Percentiles rank a stretch among this genome's conserved stretches.
Conservation (phyloP, 2,113 vertebrate species). For the Salvelinus alpinus region DNA sequence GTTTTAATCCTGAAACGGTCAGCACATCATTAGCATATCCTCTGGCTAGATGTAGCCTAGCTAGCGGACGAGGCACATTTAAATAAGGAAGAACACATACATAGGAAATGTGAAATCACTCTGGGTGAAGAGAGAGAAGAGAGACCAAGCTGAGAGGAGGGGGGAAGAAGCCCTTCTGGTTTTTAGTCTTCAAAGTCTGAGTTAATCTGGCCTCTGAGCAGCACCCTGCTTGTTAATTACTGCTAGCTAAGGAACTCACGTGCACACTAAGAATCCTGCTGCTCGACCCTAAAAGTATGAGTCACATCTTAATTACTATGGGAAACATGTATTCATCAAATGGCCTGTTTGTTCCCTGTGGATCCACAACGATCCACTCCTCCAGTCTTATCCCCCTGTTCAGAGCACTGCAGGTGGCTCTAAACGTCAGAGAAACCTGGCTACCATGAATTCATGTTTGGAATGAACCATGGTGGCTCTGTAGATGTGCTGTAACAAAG, state of each 20-base stretch:
- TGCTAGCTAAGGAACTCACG: background rate
- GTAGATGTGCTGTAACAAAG: background rate
- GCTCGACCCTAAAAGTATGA: too few species aligned
- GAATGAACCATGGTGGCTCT: slow-evolving; percentile 1
- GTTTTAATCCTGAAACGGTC: background rate
- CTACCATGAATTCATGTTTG: slow-evolving; percentile 4
- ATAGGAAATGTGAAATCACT: too few species aligned
- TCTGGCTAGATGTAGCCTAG: slow-evolving; percentile 3
- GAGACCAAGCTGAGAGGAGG: background rate
- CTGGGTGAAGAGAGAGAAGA: too few species aligned
- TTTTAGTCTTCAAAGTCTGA: background rate
- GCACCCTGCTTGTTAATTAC: background rate
- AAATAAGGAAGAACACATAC: too few species aligned
- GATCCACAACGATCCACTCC: background rate
- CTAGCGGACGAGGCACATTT: too few species aligned
- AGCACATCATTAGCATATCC: background rate
- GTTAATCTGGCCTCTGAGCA: background rate
- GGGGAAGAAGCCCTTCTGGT: background rate
- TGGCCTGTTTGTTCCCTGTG: background rate
- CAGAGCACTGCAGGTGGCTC: slow-evolving; percentile 1
- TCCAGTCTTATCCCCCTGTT: slow-evolving; percentile 2
- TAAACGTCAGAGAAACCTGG: background rate
- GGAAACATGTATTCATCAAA: too few species aligned
- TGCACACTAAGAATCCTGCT: background rate
- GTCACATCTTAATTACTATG: too few species aligned